Conservation (phyloP, 2,888 invertebrate species). For the Tineola bisselliella region DNA sequence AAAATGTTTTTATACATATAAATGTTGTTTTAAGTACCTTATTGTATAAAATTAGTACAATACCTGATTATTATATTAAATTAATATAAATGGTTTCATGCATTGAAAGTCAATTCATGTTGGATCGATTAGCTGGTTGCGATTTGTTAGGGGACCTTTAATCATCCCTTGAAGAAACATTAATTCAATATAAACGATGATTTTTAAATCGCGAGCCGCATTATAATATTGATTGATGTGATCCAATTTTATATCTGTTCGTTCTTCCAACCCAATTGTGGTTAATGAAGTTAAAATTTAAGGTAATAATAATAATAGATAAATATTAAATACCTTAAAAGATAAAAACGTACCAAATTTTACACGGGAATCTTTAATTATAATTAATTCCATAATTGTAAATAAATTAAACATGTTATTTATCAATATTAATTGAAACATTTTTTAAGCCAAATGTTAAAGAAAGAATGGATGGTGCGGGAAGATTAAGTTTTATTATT, state of each 20-base stretch:
- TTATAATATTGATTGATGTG: no score
- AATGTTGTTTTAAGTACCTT: neutral
- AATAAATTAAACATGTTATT: neutral
- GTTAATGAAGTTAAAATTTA: neutral
- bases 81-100: neutral
- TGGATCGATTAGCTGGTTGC: neutral
- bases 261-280: neutral
- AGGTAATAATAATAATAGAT: neutral
- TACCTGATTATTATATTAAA: neutral
- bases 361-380: constrained; percentile 26
- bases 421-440: neutral
- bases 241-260: neutral
- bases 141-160: constrained; percentile 7
- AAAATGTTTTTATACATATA: neutral
- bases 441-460: neutral
- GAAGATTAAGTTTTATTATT: neutral
- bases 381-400: constrained; percentile 46
- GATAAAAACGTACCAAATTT: constrained; percentile 38
- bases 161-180: neutral
- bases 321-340: neutral
- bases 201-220: neutral
- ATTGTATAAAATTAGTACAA: constrained; percentile 1
- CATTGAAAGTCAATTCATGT: neutral
- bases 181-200: no score
- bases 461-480: neutral